Base-by-base conservation (phyloP, 2,797 vertebrate species). In the Thaleichthys pacificus region DNA sequence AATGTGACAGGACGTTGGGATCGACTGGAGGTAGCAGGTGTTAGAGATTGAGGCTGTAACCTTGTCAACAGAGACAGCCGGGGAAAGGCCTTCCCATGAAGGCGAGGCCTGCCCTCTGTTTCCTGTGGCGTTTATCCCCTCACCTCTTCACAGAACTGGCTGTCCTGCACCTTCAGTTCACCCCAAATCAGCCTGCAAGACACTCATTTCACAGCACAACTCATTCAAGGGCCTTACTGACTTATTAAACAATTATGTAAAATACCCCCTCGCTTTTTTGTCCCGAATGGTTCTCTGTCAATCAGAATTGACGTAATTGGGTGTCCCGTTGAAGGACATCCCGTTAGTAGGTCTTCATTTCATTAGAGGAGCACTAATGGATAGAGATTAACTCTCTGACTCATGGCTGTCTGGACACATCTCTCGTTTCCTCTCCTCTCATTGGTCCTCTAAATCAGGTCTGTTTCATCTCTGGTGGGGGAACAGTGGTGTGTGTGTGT, bases 21-120 rank as follows among this genome's bases (percentile, higher is more conserved):
- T 3, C 28, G 19, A n/a, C 30, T 15, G 63, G 76, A 73, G 61
- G 51, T 47, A 11, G 69, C 60, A 70, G 60, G 66, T 80, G 80
- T 83, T 82, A 30, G 47, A 54, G 57, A 4, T 76, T 15, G 76
- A 80, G 78, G 78, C 56, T 58, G 12, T 64, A 54, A 54, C 76
- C 62, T 61, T 74, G 80, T 65, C 75, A 71, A 84, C 72, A 82
- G 73, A 54, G 61, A 79, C 69, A 76, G 66, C 15, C 77, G 26
- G 74, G 77, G 28, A 69, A 82, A 82, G 79, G 84, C 81, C 72
- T 72, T 60, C 68, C 71, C 74, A 78, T 82, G 73, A 60, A 72
- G 14, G 24, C 76, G 11, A 54, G 22, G 30, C 32, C 71, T 81
- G 82, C 88, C 86, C 88, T 85, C 82, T 35, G 70, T 81, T 83